Base-by-base conservation (phyloP, 2,797 vertebrate species). In the Acanthurus leucopareius region DNA sequence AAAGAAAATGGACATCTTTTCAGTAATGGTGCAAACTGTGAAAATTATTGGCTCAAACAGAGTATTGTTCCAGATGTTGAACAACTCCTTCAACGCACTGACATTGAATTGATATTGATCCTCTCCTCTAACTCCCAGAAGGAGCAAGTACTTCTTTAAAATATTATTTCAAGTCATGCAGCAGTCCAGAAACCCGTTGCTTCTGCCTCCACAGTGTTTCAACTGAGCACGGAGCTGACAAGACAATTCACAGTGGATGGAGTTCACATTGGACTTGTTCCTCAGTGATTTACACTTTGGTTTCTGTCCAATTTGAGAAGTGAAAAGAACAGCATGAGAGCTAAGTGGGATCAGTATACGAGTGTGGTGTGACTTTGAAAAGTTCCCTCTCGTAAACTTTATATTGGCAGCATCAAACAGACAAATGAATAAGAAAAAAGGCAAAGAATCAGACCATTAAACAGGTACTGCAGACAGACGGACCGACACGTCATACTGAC, bases 401-500 rank as follows among this genome's bases (percentile, higher is more conserved):
- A 32, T 60, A n/a, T 72, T 67, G 62, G 53, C 70, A 47, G 69
- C 80, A 61, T 87, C 67, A 73, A 84, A 82, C 78, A 74, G 54
- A 74, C 32, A 53, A 65, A 82, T 22, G 69, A 79, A 58, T 17
- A 20, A 45, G 57, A 59, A 69, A 64, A 77, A 66, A 78, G 51
- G 14, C 3, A 20, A 77, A 61, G 51, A 38, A 38, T 68, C 45
- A 58, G 64, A 76, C 69, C 51, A 61, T 82, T 58, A 77, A 69
- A 82, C 48, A 62, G 64, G 57, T 61, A 48, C 13, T 61, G 68
- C 83, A 28, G 25, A 68, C 10, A 11, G 69, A 86, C 49, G 45
- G 72, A 81, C 70, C 73, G 73, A 76, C 64, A 32, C 84, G 85
- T 90, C 84, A 81, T 40, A 63, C 77, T 86, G 91, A 93, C 89